Evolutionary conservation across 1,140 invertebrate species (phyloP).

Genomic region (Cecropterus lyciades): DNA sequence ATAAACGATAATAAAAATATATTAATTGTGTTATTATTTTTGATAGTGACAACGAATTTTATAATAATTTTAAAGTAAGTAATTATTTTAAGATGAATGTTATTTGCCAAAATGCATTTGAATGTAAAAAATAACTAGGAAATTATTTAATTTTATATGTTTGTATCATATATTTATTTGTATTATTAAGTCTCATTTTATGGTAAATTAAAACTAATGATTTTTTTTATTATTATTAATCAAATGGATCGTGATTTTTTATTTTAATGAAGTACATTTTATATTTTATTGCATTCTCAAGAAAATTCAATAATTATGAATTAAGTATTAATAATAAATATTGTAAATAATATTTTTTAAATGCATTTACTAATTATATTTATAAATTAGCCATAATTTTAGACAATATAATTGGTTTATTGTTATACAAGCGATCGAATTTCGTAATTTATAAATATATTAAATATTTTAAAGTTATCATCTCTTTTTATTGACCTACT

Average conservation of each 20-base stretch:
- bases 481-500: neutral
- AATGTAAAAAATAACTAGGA: neutral
- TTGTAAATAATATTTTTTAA: constrained; percentile 48
- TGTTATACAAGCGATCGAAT: constrained; percentile 37
- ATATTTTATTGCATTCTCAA: too few species aligned
- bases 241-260: too few species aligned
- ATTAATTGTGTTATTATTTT: too few species aligned
- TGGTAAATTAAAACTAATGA: too few species aligned
- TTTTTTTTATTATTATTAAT: too few species aligned
- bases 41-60: constrained; percentile 3
- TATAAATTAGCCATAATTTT: constrained; percentile 54
- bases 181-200: constrained; percentile 5
- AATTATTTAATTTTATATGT: constrained; percentile 8
- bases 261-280: too few species aligned
- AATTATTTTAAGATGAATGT: neutral
- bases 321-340: constrained; percentile 36
- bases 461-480: neutral
- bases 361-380: constrained; percentile 60
- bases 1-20: too few species aligned
- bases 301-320: neutral
- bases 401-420: constrained; percentile 28
- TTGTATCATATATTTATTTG: constrained; percentile 32
- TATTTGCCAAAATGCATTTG: constrained; percentile 14
- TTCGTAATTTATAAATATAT: constrained; percentile 35
- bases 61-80: neutral